Conservation (phyloP, 2,888 invertebrate genomes). For the Phasia obesa region DNA sequence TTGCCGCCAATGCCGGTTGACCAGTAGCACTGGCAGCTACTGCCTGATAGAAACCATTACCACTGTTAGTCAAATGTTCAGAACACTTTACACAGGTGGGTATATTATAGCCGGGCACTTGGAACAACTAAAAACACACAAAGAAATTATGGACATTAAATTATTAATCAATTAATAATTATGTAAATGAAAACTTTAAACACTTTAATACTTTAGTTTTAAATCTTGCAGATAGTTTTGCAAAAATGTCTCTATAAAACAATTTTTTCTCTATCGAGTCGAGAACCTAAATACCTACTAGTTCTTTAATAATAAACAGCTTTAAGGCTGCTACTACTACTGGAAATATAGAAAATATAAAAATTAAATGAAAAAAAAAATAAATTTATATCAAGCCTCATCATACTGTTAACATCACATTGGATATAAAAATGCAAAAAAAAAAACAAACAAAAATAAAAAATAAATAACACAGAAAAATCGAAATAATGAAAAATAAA, state of each 20-base stretch:
- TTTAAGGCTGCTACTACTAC: constrained; percentile 67
- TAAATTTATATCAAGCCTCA: constrained; percentile 52
- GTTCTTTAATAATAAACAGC: constrained; percentile 60
- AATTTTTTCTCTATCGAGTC: constrained; percentile 2
- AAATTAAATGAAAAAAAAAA: constrained; percentile 41
- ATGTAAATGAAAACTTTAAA: not conserved
- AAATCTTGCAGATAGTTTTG: not conserved
- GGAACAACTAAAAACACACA: constrained; percentile 81
- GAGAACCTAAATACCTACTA: constrained; percentile 35
- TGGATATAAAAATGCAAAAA: constrained; percentile 42
- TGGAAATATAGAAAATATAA: constrained; percentile 44
- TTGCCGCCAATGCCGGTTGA: constrained; percentile 75
- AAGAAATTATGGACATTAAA: no score
- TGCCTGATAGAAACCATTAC: constrained; percentile 81
- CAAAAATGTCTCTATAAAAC: constrained; percentile 9
- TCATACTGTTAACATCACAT: constrained; percentile 59
- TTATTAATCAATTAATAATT: not conserved
- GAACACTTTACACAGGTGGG: constrained; percentile 83
- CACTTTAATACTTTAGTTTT: not conserved
- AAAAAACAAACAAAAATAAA: constrained; percentile 12
- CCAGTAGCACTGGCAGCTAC: constrained; percentile 76
- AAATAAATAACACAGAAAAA: constrained; percentile 58
- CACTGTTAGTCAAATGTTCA: constrained; percentile 80
- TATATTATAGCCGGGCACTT: constrained; percentile 82
- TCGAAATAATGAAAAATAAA: constrained; percentile 61